Evolutionary conservation across 2,797 vertebrate genomes (phyloP).

Genomic region (Syndactyla subalaris): DNA sequence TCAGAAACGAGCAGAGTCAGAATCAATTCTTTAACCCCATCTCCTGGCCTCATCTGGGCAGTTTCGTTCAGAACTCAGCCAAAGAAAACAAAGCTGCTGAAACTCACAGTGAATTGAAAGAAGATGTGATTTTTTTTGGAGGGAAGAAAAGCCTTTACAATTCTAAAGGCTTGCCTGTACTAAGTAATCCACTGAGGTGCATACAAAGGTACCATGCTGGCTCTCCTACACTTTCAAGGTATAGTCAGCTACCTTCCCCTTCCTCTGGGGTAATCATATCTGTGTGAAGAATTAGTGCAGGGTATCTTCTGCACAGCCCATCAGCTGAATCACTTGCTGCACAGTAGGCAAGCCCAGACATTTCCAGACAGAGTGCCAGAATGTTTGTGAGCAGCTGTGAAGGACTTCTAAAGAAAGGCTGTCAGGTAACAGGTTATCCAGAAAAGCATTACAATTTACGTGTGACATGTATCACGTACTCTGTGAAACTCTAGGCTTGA

Average conservation of each 20-base stretch:
- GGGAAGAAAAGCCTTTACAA: background rate
- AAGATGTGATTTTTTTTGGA: background rate
- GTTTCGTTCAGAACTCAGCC: background rate
- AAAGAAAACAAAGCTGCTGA: background rate
- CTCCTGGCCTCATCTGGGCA: conserved; percentile 13
- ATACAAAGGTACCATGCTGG: background rate
- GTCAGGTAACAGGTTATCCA: background rate
- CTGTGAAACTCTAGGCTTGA: background rate
- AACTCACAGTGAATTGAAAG: background rate
- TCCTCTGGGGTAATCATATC: background rate
- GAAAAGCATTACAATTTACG: background rate
- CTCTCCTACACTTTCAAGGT: background rate
- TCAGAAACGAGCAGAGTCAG: background rate
- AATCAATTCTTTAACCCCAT: conserved; percentile 25
- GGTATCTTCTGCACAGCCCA: background rate
- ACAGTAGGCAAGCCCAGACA: background rate
- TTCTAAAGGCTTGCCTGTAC: background rate
- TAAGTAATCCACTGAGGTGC: background rate
- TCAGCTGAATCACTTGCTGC: background rate
- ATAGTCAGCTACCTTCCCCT: background rate
- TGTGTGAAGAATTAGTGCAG: background rate
- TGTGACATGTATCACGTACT: fast-evolving
- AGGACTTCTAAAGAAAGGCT: background rate
- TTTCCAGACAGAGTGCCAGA: background rate
- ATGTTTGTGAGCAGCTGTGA: background rate